Conservation (phyloP, 1,140 invertebrate genomes). For the Orussus abietinus region DNA sequence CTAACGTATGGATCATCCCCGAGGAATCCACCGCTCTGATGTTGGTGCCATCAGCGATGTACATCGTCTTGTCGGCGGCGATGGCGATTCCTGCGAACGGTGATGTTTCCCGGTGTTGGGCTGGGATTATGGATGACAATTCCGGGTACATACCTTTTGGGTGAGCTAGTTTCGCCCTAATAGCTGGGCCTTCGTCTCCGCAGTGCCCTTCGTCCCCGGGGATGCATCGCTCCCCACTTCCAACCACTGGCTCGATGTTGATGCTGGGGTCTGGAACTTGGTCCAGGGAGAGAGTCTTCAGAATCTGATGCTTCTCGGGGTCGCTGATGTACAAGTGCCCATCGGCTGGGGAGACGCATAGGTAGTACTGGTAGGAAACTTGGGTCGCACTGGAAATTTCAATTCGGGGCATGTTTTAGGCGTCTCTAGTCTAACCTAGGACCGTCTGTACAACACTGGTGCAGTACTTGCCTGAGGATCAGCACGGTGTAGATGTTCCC, state of each 20-base stretch:
- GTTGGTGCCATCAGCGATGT: constrained; percentile 91
- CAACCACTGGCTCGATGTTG: constrained; percentile 87
- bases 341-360: constrained; percentile 92
- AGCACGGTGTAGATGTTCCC: constrained; percentile 89
- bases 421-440: too few species aligned
- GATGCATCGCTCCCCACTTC: constrained; percentile 93
- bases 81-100: constrained; percentile 70
- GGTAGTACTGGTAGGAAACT: constrained; percentile 92
- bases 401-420: constrained; percentile 15
- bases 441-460: too few species aligned
- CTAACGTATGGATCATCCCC: constrained; percentile 91
- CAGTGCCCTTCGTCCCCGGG: constrained; percentile 87
- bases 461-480: constrained; percentile 75
- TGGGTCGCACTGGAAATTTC: constrained; percentile 73
- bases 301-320: constrained; percentile 85
- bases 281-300: constrained; percentile 69
- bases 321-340: constrained; percentile 95
- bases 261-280: constrained; percentile 76
- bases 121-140: not conserved
- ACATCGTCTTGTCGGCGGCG: constrained; percentile 86
- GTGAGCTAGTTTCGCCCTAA: constrained; percentile 86
- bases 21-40: constrained; percentile 85
- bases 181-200: constrained; percentile 88
- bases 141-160: constrained; percentile 74
- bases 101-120: not conserved